Evolutionary conservation across 2,113 vertebrate genomes (phyloP), one percentile per base, ranked within the genome.

Genomic region (Sceloporus tristichus): DNA sequence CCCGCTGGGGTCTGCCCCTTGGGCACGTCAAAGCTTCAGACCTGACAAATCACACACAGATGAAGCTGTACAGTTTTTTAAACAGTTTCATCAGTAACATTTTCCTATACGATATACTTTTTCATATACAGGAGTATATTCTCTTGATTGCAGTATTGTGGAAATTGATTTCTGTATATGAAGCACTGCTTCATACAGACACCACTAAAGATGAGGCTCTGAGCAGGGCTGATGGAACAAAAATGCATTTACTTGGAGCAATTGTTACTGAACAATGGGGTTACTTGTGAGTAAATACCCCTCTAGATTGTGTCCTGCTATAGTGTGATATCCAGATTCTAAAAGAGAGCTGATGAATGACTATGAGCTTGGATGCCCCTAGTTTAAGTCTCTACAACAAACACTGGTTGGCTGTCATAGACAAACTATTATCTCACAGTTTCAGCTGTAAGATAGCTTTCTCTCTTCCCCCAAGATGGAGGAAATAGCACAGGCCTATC

Each of bases 31-130:
- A 96, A 97, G 96, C 96, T 97, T 96, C 97, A 97, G 97, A 97
- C 97, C 96, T 97, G 97, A 97, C 95, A 97, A 98, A 97, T 97
- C 97, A 97, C 96, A 97, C 97, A 94, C 96, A 97, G 97, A 98
- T 97, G 96, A 97, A 97, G 96, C 97, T 97, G 96, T 97, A 97
- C 95, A 96, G 96, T 95, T 97, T 97, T 97, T 97, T 96, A 96
- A 97, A 96, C 95, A 96, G 95, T 96, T 97, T 95, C 95, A 96
- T 97, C 96, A 93, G 93, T 93, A 96, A 95, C 95, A 91, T 95
- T 95, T 94, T 2, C 56, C 71, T 92, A 93, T 93, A 87, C 82
- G 82, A 66, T 89, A 88, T 84, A 68, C 84, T 81, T 94, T 85
- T 79, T 82, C 89, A 89, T 91, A 85, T 59, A 21, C 82, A 77